Percentiles rank a stretch among this genome's conserved stretches.
These are phyloP conservation scores for Threskiornis aethiopicus DNA, from an alignment of 2,797 vertebrate genomes.

Conservation along the genomic window DNA sequence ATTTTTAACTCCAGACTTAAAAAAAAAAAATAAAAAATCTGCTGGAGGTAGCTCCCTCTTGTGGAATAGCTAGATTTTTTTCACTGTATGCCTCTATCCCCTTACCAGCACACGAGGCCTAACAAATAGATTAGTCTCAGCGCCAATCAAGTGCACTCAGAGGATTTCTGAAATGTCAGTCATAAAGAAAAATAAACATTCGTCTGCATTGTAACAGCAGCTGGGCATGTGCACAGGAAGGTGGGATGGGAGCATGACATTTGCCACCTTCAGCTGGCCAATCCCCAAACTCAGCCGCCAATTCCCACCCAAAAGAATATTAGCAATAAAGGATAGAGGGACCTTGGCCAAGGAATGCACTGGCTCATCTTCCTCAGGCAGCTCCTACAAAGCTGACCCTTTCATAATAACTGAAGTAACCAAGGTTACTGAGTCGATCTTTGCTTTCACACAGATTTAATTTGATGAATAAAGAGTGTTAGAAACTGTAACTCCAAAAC, in stretches of 20 bases:
- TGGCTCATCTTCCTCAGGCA: background rate
- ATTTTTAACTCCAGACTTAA: background rate
- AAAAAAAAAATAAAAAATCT: background rate
- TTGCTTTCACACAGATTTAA: background rate
- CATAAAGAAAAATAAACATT: background rate
- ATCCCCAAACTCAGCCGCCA: background rate
- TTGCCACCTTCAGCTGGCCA: background rate
- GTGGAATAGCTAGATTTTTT: background rate
- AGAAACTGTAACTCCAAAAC: background rate
- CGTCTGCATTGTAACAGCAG: background rate
- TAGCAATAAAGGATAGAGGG: background rate
- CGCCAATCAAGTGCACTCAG: background rate
- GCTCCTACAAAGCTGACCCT: background rate
- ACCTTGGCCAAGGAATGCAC: background rate
- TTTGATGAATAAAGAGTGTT: background rate
- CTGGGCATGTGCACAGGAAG: background rate
- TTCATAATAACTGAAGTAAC: background rate
- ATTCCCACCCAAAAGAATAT: background rate
- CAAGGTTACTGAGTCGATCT: background rate
- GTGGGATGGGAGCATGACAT: background rate
- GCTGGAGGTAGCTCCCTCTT: conserved; percentile 13
- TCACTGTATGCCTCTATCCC: background rate
- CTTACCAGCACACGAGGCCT: background rate
- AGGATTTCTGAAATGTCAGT: background rate
- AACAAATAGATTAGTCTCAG: background rate